phyloP scores from a whole-genome alignment of 2,888 invertebrate genomes.

The Drosophila planitibia region DNA sequence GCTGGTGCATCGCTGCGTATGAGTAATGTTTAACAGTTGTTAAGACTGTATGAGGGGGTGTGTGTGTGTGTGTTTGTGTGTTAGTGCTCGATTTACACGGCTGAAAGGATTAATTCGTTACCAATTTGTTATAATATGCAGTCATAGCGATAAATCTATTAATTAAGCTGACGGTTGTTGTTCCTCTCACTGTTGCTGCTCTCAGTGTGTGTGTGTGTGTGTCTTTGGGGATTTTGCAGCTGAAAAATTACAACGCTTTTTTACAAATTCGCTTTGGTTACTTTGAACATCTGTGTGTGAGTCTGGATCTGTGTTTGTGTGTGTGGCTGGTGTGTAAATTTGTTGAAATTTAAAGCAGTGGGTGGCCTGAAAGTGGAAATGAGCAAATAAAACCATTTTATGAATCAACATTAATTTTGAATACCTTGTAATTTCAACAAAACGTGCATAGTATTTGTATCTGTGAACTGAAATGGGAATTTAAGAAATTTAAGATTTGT shows the following conservation, averaged over 20 bases:
- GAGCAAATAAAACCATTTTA: conserved; percentile 59
- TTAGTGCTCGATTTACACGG: conserved; percentile 74
- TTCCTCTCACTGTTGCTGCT: conserved; percentile 23
- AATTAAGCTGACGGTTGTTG: conserved; percentile 82
- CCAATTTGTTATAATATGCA: conserved; percentile 83
- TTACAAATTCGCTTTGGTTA: conserved; percentile 62
- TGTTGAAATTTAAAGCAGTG: conserved; percentile 80
- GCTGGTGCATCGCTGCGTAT: conserved; percentile 63
- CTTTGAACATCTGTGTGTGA: conserved; percentile 50
- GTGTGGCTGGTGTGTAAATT: conserved; percentile 63
- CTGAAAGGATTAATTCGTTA: conserved; percentile 84
- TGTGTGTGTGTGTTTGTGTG: conserved; percentile 13
- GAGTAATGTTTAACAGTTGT: conserved; percentile 59
- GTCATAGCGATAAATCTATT: conserved; percentile 84
- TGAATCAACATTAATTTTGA: conserved; percentile 55
- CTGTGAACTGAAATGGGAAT: not conserved
- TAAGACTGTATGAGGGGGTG: not conserved
- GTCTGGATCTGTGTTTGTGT: conserved; percentile 26
- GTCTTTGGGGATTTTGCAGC: conserved; percentile 56
- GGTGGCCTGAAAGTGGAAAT: conserved; percentile 77
- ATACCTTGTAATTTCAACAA: conserved; percentile 12
- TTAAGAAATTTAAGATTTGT: not conserved
- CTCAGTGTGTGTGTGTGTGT: conserved; percentile 5
- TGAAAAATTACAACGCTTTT: conserved; percentile 65
- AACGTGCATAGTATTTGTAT: not conserved